Percentiles rank a stretch among this genome's conserved stretches.
Evolutionary conservation across 2,888 invertebrate genomes (phyloP).

Genomic region (Uropetala carovei): DNA sequence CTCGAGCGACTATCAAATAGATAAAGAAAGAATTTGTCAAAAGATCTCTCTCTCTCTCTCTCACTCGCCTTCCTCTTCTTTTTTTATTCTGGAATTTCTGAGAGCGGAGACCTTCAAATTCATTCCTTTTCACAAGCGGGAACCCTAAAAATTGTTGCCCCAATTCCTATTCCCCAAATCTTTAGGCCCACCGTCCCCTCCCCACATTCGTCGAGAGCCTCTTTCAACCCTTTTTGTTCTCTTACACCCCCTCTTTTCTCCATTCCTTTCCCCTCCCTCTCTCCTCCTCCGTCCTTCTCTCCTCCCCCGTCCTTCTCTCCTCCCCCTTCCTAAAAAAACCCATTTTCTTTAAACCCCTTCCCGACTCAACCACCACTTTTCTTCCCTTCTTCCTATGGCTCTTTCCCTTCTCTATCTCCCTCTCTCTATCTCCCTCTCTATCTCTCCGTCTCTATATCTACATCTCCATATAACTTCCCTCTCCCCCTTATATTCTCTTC

Average conservation of each 20-base stretch:
- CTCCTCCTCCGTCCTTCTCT: background rate
- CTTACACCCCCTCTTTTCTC: background rate
- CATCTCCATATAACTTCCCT: background rate
- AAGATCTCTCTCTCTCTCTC: background rate
- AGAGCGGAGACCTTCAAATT: conserved; percentile 40
- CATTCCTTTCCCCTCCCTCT: background rate
- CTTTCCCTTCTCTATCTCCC: conserved; percentile 18
- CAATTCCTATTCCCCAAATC: conserved; percentile 38
- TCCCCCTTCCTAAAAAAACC: background rate
- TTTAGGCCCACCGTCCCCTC: background rate
- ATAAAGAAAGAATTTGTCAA: background rate
- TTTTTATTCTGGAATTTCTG: conserved; percentile 5
- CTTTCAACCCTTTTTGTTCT: background rate
- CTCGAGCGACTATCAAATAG: conserved; percentile 19
- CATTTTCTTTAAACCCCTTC: background rate
- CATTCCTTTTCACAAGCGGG: conserved; percentile 36
- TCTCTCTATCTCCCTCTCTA: background rate
- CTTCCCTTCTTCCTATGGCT: background rate
- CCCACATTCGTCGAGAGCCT: background rate
- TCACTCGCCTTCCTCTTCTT: background rate
- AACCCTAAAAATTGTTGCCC: conserved; percentile 46
- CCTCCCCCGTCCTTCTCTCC: background rate
- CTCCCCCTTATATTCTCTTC: too few species aligned
- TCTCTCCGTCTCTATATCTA: background rate
- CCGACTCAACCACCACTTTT: background rate